Percentiles rank a stretch among this genome's conserved stretches.
Conservation (phyloP, 1,140 invertebrate species). For the Caenorhabditis latens region DNA sequence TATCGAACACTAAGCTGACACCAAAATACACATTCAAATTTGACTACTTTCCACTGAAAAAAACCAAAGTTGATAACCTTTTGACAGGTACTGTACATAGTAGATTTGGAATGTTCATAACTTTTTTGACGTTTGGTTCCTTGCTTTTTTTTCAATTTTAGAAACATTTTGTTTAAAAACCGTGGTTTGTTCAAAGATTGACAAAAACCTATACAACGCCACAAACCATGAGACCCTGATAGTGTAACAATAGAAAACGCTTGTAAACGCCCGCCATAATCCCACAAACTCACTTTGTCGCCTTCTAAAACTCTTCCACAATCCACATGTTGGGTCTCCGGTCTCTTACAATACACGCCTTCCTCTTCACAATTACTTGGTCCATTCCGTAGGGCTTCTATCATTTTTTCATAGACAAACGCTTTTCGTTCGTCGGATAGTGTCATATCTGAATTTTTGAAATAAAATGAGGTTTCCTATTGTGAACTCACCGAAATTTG, state of each 20-base stretch:
- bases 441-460: not conserved
- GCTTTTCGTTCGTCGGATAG: not conserved
- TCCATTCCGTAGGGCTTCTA: not conserved
- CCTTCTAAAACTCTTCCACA: conserved; percentile 24
- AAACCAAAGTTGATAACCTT: too few species aligned
- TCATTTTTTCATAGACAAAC: conserved; percentile 17
- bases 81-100: too few species aligned
- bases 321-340: conserved; percentile 43
- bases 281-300: not conserved
- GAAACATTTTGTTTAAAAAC: not conserved
- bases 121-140: too few species aligned
- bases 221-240: not conserved
- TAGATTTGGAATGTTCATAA: too few species aligned
- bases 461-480: too few species aligned
- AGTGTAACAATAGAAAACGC: too few species aligned
- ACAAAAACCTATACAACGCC: not conserved
- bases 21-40: too few species aligned
- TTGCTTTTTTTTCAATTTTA: not conserved
- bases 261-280: too few species aligned
- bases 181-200: too few species aligned
- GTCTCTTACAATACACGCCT: not conserved
- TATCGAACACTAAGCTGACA: too few species aligned
- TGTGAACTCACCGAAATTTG: not conserved
- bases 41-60: too few species aligned
- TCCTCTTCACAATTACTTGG: not conserved